phyloP scores from a whole-genome alignment of 2,888 invertebrate genomes.

The Adelphocoris suturalis region DNA sequence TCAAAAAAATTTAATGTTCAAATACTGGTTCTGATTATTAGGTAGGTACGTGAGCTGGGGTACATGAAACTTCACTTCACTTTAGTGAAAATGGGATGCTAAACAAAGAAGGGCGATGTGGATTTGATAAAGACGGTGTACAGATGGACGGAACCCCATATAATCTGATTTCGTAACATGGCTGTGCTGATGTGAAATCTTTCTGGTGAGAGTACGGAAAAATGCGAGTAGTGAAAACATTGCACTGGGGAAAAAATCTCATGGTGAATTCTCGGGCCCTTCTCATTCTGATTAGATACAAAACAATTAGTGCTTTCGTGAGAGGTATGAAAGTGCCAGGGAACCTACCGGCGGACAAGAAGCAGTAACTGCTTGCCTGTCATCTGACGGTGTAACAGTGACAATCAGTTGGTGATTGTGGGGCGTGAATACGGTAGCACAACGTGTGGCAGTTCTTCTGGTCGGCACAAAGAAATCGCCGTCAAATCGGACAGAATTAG shows the following conservation, averaged over 20 bases:
- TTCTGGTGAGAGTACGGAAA: neutral
- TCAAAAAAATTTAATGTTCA: too few species aligned
- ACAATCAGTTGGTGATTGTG: neutral
- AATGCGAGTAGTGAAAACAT: neutral
- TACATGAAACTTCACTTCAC: too few species aligned
- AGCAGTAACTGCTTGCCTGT: neutral
- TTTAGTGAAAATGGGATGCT: too few species aligned
- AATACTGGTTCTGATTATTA: too few species aligned
- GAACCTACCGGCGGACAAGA: neutral
- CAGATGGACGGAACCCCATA: too few species aligned
- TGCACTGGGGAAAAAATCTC: neutral
- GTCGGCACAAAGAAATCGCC: neutral
- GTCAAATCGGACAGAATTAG: constrained; percentile 40
- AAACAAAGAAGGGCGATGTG: too few species aligned
- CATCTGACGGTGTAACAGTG: neutral
- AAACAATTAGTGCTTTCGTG: neutral
- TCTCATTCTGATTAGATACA: constrained; percentile 18
- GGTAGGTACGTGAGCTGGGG: too few species aligned
- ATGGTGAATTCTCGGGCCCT: neutral
- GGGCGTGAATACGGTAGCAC: neutral
- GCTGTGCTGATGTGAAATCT: neutral
- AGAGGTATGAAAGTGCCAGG: constrained; percentile 33
- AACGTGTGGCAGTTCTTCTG: neutral
- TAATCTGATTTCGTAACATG: too few species aligned
- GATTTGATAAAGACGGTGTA: too few species aligned